phyloP scores from a whole-genome alignment of 2,113 vertebrate genomes.

The Tricholaema leucomelas region DNA sequence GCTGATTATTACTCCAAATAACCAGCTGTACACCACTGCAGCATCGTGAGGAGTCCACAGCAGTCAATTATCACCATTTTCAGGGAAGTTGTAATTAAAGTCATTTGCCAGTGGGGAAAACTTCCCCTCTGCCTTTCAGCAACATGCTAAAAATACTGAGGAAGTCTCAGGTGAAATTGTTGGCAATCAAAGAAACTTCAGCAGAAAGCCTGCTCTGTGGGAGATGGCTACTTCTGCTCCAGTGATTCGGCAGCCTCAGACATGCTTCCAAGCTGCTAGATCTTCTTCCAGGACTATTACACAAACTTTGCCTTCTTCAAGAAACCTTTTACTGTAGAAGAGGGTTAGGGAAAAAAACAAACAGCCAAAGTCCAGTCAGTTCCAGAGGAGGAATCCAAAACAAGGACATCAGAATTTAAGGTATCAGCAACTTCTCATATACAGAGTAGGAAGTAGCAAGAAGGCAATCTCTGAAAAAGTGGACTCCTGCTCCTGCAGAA shows the following conservation, averaged over 20 bases:
- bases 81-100: background rate
- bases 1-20: background rate
- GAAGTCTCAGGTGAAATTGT: background rate
- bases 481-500: background rate
- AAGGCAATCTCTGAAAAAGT: background rate
- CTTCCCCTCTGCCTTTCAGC: background rate
- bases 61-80: background rate
- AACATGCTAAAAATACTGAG: background rate
- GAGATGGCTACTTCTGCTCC: background rate
- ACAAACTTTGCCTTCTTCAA: background rate
- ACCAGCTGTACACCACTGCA: background rate
- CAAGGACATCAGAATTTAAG: background rate
- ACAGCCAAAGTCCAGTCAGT: background rate
- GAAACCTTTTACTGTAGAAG: background rate
- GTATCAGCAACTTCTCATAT: background rate
- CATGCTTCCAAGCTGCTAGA: background rate
- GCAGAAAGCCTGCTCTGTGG: background rate
- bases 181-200: background rate
- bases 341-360: background rate
- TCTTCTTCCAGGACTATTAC: background rate
- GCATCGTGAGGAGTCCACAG: background rate
- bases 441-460: background rate
- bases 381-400: background rate
- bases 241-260: slow-evolving; percentile 1
- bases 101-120: background rate